Evolutionary conservation across 1,140 invertebrate species (phyloP).

Genomic region (Oscheius sp.): DNA sequence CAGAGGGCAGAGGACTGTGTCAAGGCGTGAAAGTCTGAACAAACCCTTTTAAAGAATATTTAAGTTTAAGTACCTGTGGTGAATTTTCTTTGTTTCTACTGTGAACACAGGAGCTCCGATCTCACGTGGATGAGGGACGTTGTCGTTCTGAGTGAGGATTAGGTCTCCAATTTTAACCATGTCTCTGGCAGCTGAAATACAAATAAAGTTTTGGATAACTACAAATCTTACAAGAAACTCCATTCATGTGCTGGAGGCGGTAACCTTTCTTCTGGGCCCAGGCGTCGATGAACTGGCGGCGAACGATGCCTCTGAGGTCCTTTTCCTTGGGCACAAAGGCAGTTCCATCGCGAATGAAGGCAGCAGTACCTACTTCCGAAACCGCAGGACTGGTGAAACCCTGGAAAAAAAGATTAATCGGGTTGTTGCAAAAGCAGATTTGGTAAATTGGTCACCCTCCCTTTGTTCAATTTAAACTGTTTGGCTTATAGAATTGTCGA

Average conservation of each 20-base stretch:
- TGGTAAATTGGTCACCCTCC: no score
- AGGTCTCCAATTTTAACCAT: background rate
- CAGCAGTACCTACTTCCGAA: background rate
- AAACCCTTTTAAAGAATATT: no score
- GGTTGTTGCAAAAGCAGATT: background rate
- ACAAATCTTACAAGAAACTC: background rate
- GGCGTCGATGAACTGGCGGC: background rate
- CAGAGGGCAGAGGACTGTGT: background rate
- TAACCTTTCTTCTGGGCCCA: background rate
- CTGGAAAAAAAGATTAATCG: no score
- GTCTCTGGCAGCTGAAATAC: background rate
- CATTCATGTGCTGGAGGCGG: background rate
- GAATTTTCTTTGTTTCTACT: background rate
- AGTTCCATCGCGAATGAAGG: background rate
- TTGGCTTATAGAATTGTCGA: no score
- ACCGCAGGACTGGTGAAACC: background rate
- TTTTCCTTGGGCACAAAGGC: background rate
- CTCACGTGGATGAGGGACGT: background rate
- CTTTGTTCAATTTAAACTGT: no score
- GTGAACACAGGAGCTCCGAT: conserved; percentile 3
- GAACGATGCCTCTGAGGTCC: background rate
- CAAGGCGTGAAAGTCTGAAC: background rate
- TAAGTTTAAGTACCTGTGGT: no score
- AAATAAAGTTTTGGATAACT: background rate
- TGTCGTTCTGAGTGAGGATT: background rate